Evolutionary conservation across 1,140 invertebrate species (phyloP).

Genomic region (Drosophila guanche): DNA sequence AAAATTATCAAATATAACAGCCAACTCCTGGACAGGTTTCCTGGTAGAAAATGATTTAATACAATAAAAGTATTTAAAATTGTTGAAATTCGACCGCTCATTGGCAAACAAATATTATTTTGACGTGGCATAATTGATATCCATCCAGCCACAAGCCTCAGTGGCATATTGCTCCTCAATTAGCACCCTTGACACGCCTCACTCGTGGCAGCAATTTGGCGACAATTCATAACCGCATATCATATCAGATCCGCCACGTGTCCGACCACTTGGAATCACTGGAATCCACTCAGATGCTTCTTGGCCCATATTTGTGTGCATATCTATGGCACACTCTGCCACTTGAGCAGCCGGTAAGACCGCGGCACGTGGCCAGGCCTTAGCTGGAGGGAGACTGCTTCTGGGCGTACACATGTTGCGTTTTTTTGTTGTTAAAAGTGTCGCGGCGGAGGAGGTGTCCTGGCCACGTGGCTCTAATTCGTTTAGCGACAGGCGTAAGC

Average conservation of each 20-base stretch:
- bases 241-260: constrained; percentile 68
- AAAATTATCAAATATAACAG: too few relatives aligned
- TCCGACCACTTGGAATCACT: constrained; percentile 28
- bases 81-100: too few relatives aligned
- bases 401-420: constrained; percentile 64
- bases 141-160: background rate
- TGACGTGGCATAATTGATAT: constrained; percentile 9
- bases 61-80: too few relatives aligned
- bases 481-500: constrained; percentile 72
- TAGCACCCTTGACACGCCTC: constrained; percentile 40
- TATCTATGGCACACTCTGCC: constrained; percentile 40
- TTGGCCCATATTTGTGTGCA: constrained; percentile 9
- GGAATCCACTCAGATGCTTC: constrained; percentile 21
- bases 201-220: constrained; percentile 55
- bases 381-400: constrained; percentile 10
- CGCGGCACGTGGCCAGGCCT: constrained; percentile 43
- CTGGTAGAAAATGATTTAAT: too few relatives aligned
- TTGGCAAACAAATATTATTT: too few relatives aligned
- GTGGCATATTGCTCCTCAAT: constrained; percentile 38
- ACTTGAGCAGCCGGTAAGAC: constrained; percentile 65
- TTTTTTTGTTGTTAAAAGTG: constrained; percentile 38
- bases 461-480: constrained; percentile 72
- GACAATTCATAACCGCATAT: constrained; percentile 55
- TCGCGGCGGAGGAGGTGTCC: constrained; percentile 16
- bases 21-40: too few relatives aligned